A percentile compares a stretch with the other conserved stretches of the same genome.
Conservation (phyloP, 64 coral and sea anemone species). For the Astreopora myriophthalma region DNA sequence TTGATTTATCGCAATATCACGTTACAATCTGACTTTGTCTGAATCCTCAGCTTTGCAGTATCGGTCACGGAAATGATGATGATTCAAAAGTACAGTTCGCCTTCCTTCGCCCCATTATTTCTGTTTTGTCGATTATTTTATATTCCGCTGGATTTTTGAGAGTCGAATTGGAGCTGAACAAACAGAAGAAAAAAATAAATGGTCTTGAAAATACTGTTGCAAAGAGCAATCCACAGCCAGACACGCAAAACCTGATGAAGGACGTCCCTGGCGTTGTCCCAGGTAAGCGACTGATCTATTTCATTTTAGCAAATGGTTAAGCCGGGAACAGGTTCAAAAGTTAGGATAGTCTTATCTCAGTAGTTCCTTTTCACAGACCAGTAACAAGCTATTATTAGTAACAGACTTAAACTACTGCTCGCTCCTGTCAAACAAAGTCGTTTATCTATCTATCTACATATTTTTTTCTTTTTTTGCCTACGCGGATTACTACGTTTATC, state of each 20-base stretch:
- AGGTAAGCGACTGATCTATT: background rate
- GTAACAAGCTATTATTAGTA: no score
- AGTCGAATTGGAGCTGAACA: conserved; percentile 34
- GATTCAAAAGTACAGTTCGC: background rate
- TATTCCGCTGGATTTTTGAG: conserved; percentile 33
- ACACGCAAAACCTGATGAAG: background rate
- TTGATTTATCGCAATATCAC: no score
- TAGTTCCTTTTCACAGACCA: no score
- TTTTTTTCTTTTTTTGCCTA: no score
- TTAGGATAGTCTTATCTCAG: no score
- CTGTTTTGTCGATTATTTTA: conserved; percentile 1
- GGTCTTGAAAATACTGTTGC: background rate
- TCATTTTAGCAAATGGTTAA: background rate
- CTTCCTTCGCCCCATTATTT: conserved; percentile 13
- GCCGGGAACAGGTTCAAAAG: no score
- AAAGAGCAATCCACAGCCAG: background rate
- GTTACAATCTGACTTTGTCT: no score
- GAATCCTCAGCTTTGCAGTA: no score
- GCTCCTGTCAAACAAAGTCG: no score
- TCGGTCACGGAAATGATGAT: background rate
- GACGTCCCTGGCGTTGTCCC: background rate
- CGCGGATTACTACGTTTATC: no score
- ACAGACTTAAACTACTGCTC: no score
- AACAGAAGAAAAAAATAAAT: conserved; percentile 25
- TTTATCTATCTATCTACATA: no score